These are phyloP conservation scores for Aplysia californica DNA, from an alignment of 1,140 invertebrate genomes.

Conservation along the genomic window DNA sequence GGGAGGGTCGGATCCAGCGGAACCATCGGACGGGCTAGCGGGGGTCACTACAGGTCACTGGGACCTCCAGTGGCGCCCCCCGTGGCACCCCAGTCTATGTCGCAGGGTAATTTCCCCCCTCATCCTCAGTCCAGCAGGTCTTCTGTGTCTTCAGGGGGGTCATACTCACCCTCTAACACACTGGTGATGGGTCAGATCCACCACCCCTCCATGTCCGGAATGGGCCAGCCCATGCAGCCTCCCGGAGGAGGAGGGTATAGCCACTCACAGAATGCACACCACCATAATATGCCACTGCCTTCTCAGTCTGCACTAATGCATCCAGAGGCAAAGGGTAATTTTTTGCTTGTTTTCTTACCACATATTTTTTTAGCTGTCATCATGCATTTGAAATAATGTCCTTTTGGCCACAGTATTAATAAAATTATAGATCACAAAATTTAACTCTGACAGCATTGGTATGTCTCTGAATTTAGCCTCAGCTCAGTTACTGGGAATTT, in stretches of 20 bases:
- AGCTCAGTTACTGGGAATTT: too few species aligned
- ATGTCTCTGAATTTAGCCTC: too few species aligned
- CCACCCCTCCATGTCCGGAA: conserved; percentile 7
- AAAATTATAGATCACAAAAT: too few species aligned
- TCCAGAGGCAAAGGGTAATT: conserved; percentile 29
- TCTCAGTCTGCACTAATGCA: conserved; percentile 20
- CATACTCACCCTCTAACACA: conserved; percentile 17
- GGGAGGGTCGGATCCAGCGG: conserved; percentile 71
- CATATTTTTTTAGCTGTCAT: too few species aligned
- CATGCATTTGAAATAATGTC: too few species aligned
- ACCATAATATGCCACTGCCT: conserved; percentile 19
- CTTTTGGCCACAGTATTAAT: too few species aligned
- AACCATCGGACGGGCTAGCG: conserved; percentile 35
- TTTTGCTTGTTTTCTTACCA: too few species aligned
- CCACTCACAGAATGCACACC: conserved; percentile 7
- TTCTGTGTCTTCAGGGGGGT: conserved; percentile 16
- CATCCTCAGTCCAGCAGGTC: conserved; percentile 67
- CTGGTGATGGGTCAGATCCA: conserved; percentile 24
- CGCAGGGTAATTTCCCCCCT: conserved; percentile 15
- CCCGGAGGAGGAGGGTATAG: neutral
- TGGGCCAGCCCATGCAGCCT: conserved; percentile 18
- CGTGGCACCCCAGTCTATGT: conserved; percentile 73
- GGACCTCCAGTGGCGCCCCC: conserved; percentile 93
- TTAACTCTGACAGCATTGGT: too few species aligned
- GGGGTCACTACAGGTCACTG: conserved; percentile 80